phyloP scores from a whole-genome alignment of 2,797 vertebrate genomes.

The Peromyscus eremicus region DNA sequence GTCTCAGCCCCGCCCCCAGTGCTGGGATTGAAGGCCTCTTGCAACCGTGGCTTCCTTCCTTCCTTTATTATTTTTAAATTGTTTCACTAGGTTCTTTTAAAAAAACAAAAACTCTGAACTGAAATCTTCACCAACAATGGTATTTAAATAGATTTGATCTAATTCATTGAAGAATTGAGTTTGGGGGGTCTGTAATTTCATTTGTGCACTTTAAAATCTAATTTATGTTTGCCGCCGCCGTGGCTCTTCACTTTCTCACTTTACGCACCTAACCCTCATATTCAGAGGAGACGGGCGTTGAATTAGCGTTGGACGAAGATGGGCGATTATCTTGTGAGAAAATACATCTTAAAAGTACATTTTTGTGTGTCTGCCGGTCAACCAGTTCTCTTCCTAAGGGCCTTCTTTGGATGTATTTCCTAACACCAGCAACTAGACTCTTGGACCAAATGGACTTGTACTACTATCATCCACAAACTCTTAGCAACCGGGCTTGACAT shows the following conservation, averaged over 20 bases:
- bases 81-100: background rate
- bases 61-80: background rate
- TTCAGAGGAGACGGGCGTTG: slow-evolving; percentile 19
- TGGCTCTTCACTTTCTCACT: background rate
- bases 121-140: slow-evolving; percentile 48
- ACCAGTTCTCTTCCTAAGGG: background rate
- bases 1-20: background rate
- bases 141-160: slow-evolving; percentile 72
- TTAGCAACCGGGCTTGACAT: background rate
- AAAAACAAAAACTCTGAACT: background rate
- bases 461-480: background rate
- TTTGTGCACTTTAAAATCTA: slow-evolving; percentile 61
- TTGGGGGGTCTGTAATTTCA: slow-evolving; percentile 52
- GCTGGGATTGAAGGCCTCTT: background rate
- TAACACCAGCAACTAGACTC: background rate
- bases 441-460: slow-evolving; percentile 28
- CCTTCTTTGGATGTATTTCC: background rate
- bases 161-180: slow-evolving; percentile 55
- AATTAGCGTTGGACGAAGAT: background rate
- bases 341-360: background rate
- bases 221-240: slow-evolving; percentile 61
- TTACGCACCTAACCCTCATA: background rate
- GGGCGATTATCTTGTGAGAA: slow-evolving; percentile 36
- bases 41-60: background rate
- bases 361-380: slow-evolving; percentile 2